A percentile compares a stretch with the other conserved stretches of the same genome.
These are phyloP conservation scores for Lacanobia wlatinum DNA, from an alignment of 2,888 invertebrate species.

Conservation along the genomic window DNA sequence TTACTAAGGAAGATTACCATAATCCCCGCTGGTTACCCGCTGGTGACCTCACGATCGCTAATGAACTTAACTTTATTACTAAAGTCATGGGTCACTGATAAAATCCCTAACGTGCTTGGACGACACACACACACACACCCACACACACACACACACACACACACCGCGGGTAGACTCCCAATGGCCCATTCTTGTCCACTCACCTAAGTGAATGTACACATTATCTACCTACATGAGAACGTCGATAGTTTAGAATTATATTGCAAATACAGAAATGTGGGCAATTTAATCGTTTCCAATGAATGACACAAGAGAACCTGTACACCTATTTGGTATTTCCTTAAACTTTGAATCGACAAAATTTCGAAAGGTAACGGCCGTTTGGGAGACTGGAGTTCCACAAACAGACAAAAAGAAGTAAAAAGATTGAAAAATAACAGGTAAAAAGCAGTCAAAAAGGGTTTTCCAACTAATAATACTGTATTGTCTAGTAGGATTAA, in stretches of 20 bases:
- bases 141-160: too few species aligned
- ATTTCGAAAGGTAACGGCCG: neutral
- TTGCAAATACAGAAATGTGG: constrained; percentile 18
- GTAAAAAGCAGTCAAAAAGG: too few species aligned
- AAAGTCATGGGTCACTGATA: neutral
- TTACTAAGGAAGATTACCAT: neutral
- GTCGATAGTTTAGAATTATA: constrained; percentile 11
- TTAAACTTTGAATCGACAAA: neutral
- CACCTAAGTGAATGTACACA: constrained; percentile 1
- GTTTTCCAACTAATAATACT: too few species aligned
- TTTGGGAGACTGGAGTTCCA: neutral
- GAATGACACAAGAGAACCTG: neutral
- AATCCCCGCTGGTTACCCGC: neutral
- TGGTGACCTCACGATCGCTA: neutral
- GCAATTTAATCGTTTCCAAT: neutral
- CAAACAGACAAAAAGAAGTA: neutral
- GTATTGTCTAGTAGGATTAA: too few species aligned
- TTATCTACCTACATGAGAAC: constrained; percentile 1
- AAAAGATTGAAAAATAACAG: neutral
- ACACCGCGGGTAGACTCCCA: neutral
- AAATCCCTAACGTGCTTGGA: constrained; percentile 1
- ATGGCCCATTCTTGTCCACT: neutral
- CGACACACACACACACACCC: too few species aligned
- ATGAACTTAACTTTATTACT: constrained; percentile 16
- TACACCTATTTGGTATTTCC: neutral